Percentiles rank a stretch among this genome's conserved stretches.
Evolutionary conservation across 2,888 invertebrate genomes (phyloP).

Genomic region (Caenorhabditis sp.): DNA sequence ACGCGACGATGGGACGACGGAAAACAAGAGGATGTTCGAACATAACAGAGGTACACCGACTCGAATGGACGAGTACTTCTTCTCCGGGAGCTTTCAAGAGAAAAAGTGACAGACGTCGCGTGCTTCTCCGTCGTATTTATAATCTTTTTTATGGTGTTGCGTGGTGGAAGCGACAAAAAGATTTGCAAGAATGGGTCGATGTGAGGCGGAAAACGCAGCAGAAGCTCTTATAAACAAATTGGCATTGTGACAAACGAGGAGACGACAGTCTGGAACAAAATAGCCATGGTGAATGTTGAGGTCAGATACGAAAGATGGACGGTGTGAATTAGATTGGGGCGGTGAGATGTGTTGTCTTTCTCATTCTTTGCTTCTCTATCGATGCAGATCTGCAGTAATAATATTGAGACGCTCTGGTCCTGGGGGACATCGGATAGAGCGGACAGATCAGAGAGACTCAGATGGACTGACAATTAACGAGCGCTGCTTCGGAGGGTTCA

Average conservation of each 20-base stretch:
- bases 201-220: background rate
- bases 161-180: constrained; percentile 25
- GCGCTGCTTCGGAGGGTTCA: constrained; percentile 3
- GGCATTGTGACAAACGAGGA: constrained; percentile 30
- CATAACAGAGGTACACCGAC: constrained; percentile 27
- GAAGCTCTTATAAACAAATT: constrained; percentile 50
- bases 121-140: constrained; percentile 56
- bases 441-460: constrained; percentile 36
- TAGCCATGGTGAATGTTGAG: background rate
- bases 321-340: constrained; percentile 17
- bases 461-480: constrained; percentile 44
- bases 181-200: constrained; percentile 22
- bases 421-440: constrained; percentile 10
- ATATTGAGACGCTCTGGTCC: constrained; percentile 30
- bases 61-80: constrained; percentile 5
- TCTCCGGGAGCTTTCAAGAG: constrained; percentile 16
- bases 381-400: constrained; percentile 55
- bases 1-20: background rate
- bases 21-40: constrained; percentile 26
- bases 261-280: background rate
- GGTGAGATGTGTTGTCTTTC: constrained; percentile 15
- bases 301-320: constrained; percentile 15
- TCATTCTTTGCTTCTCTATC: background rate
- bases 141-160: constrained; percentile 50
- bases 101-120: constrained; percentile 35